phyloP scores from a whole-genome alignment of 2,113 vertebrate species.

The Verasper variegatus region DNA sequence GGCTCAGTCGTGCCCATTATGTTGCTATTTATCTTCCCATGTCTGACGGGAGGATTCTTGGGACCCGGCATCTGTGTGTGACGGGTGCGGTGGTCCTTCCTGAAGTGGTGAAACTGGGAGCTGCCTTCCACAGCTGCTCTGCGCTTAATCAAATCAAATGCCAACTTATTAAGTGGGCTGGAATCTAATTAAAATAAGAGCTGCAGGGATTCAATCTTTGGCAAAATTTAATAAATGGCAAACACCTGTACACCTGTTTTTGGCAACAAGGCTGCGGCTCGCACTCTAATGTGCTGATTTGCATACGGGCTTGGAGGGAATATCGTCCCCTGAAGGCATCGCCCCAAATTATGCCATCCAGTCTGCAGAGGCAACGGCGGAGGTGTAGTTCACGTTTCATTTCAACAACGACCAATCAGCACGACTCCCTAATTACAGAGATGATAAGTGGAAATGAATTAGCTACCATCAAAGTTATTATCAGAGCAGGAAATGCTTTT shows the following conservation, averaged over 20 bases:
- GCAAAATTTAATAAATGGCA: slow-evolving; percentile 77
- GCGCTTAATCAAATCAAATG: slow-evolving; percentile 77
- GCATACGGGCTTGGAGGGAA: slow-evolving; percentile 57
- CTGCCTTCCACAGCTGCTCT: slow-evolving; percentile 62
- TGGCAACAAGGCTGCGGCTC: slow-evolving; percentile 61
- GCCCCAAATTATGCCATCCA: slow-evolving; percentile 53
- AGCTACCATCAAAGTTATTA: slow-evolving; percentile 67
- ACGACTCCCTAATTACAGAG: slow-evolving; percentile 73
- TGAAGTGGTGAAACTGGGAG: slow-evolving; percentile 56
- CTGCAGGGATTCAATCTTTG: slow-evolving; percentile 76
- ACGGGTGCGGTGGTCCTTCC: slow-evolving; percentile 50
- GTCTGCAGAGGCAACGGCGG: slow-evolving; percentile 31
- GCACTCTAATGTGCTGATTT: slow-evolving; percentile 66
- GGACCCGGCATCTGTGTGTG: slow-evolving; percentile 8
- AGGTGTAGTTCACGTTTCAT: slow-evolving; percentile 62
- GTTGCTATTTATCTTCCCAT: slow-evolving; percentile 59
- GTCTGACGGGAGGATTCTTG: slow-evolving; percentile 45
- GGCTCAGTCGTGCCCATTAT: slow-evolving; percentile 53
- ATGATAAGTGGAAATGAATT: slow-evolving; percentile 71
- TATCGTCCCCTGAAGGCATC: slow-evolving; percentile 58
- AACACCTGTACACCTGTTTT: slow-evolving; percentile 79
- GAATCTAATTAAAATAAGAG: slow-evolving; percentile 79
- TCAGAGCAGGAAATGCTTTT: slow-evolving; percentile 52
- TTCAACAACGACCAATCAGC: slow-evolving; percentile 64
- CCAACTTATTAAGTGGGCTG: slow-evolving; percentile 77